Base-by-base conservation (phyloP, 2,113 vertebrate genomes). In the Notiomystis cincta region DNA sequence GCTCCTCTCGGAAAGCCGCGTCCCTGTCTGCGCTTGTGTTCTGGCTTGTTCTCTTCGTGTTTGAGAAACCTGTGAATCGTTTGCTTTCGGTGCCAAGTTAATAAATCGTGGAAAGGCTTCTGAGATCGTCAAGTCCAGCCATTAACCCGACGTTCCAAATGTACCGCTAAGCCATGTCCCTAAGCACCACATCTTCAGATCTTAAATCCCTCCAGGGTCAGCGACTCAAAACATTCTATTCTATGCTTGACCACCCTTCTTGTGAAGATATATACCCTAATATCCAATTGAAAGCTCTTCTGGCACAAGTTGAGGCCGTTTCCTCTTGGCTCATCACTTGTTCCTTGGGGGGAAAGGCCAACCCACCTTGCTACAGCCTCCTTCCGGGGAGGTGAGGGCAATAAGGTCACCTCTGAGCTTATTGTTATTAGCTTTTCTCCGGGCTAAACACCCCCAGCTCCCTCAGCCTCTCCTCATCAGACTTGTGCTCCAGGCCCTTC, bases 401-500 rank as follows among this genome's bases (percentile, higher is more conserved):
- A 0, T n/a, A 2, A 45, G 13, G 9, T 60, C 24, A 0, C 13
- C 4, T 24, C 20, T 21, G 38, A 75, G 15, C 7, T 28, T 75
- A n/a, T n/a, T n/a, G n/a, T n/a, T n/a, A n/a, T n/a, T n/a, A n/a
- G 45, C 20, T 38, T 60, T 73, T 14, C 23, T 57, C 53, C 61
- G 40, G 45, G 20, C 13, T 58, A 17, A 66, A 38, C 45, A 25
- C 2, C 8, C 11, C 20, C 16, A 30, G 15, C 8, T 58, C 2
- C 27, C 10, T 51, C 33, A 82, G 60, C 45, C 6, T 15, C 16
- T 44, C 5, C 2, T 66, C 12, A 15, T 42, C 23, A 75, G 13
- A 5, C 33, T 21, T 45, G 61, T 60, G n/a, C 54, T 67, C 45
- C 24, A 53, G n/a, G 47, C 20, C 5, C 9, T 31, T 44, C n/a